Evolutionary conservation across 37 sponge, comb jelly and placozoan genomes (phyloP).

Genomic region (Halisarca cf. caerulea): DNA sequence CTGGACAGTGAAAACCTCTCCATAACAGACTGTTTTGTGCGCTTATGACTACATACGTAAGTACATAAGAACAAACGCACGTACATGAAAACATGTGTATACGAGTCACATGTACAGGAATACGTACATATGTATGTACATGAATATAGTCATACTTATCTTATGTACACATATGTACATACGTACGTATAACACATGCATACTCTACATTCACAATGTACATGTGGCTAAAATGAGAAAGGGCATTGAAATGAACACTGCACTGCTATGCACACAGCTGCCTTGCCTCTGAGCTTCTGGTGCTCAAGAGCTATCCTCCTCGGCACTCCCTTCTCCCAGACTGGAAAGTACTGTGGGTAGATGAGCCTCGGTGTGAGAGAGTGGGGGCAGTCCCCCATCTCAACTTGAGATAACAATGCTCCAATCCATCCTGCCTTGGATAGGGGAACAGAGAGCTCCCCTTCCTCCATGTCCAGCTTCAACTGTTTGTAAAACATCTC

Average conservation of each 20-base stretch:
- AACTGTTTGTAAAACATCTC: constrained; percentile 64
- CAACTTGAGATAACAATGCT: constrained; percentile 60
- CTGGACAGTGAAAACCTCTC: no score
- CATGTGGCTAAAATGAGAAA: no score
- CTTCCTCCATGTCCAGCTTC: constrained; percentile 47
- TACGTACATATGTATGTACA: not conserved
- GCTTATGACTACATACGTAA: not conserved
- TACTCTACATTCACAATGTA: no score
- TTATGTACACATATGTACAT: not conserved
- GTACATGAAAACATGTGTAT: not conserved
- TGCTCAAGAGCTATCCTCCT: constrained; percentile 66
- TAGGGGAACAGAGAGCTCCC: constrained; percentile 47
- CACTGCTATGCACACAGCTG: no score
- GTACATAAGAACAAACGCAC: not conserved
- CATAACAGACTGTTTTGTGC: not conserved
- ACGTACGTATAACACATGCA: not conserved
- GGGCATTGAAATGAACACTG: no score
- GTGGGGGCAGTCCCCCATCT: constrained; percentile 48
- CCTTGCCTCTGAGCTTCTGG: constrained; percentile 56
- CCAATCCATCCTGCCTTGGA: constrained; percentile 43
- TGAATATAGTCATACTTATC: not conserved
- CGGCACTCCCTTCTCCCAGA: constrained; percentile 60
- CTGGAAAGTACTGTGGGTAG: constrained; percentile 69
- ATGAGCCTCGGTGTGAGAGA: constrained; percentile 6
- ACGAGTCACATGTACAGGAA: not conserved